These are phyloP conservation scores for Bubalus kerabau DNA, from an alignment of 2,113 vertebrate species.

Conservation along the genomic window DNA sequence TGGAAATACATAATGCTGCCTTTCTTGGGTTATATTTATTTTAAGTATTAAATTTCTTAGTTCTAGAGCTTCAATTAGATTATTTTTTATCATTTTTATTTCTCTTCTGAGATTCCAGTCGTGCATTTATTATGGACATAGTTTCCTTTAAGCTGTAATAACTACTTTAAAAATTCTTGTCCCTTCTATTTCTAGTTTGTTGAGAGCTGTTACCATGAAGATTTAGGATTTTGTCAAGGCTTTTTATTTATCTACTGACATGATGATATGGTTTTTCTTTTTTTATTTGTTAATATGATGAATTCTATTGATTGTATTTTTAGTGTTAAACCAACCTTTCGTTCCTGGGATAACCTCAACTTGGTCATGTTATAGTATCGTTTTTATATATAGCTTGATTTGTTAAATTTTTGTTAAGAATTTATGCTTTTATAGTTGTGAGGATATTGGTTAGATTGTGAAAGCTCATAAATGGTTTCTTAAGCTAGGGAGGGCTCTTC, in stretches of 20 bases:
- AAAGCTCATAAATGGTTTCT: neutral
- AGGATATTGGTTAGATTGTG: neutral
- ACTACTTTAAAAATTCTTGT: conserved; percentile 3
- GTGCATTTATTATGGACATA: neutral
- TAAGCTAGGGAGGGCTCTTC: neutral
- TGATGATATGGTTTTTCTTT: neutral
- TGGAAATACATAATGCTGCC: neutral
- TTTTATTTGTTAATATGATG: neutral
- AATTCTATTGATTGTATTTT: neutral
- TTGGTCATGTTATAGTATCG: neutral
- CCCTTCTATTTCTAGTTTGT: neutral
- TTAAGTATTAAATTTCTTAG: neutral
- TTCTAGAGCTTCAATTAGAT: neutral
- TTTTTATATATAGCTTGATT: neutral
- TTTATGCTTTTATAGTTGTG: neutral
- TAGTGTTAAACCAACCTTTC: neutral
- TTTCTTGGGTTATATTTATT: neutral
- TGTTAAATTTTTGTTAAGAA: neutral
- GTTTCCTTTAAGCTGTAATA: neutral
- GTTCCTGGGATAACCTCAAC: neutral
- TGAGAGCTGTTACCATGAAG: neutral
- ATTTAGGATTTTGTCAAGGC: neutral
- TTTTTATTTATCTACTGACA: neutral
- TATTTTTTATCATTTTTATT: neutral
- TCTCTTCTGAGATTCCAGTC: neutral